These are phyloP conservation scores for Ommatoiulus sabulosus DNA, from an alignment of 2,888 invertebrate species.

Conservation along the genomic window DNA sequence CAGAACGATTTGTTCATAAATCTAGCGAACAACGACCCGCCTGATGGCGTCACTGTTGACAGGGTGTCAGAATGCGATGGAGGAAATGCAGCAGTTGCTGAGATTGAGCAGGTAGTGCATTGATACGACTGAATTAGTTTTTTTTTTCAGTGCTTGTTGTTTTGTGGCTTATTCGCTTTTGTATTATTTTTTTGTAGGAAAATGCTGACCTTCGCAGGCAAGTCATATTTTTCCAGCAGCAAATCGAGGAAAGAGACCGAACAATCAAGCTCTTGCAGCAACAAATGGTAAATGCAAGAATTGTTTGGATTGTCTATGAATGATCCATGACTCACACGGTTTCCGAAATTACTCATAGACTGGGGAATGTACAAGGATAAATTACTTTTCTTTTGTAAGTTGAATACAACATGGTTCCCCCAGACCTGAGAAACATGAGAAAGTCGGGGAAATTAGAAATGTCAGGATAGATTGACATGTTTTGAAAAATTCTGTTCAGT, in stretches of 20 bases:
- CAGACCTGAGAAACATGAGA: too few relatives aligned
- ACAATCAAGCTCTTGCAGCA: conserved; percentile 84
- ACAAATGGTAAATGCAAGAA: conserved; percentile 71
- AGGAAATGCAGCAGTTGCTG: conserved; percentile 9
- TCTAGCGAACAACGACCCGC: conserved; percentile 58
- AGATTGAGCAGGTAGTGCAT: conserved; percentile 53
- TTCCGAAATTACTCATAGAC: not conserved
- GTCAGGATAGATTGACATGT: too few relatives aligned
- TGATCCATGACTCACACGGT: not conserved
- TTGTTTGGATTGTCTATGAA: not conserved
- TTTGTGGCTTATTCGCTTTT: conserved; percentile 6
- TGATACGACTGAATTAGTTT: not conserved
- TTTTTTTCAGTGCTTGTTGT: not conserved
- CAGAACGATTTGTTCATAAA: conserved; percentile 59
- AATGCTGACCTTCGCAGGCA: conserved; percentile 84
- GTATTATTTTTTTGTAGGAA: conserved; percentile 68
- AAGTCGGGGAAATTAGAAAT: too few relatives aligned
- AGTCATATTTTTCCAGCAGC: conserved; percentile 73
- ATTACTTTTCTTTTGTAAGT: too few relatives aligned
- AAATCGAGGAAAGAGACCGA: conserved; percentile 87
- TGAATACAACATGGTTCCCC: too few relatives aligned
- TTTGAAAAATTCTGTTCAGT: too few relatives aligned
- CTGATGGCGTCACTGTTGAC: conserved; percentile 46
- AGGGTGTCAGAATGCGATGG: not conserved
- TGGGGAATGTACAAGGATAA: not conserved